Base-by-base conservation (phyloP, 2,888 invertebrate genomes). In the Gnatocerus cornutus region DNA sequence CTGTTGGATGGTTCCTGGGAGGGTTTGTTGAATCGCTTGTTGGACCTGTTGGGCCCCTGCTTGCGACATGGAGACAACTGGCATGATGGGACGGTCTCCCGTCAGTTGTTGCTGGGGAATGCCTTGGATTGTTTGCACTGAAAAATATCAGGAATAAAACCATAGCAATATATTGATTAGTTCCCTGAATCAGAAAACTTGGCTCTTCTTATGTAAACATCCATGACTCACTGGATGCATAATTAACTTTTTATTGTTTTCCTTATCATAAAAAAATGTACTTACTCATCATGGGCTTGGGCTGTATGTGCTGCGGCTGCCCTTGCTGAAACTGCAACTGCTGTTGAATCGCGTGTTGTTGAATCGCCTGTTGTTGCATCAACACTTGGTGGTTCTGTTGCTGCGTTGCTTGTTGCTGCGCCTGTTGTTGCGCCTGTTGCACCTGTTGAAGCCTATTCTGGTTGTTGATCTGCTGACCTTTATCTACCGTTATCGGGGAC, bases 21-120 rank as follows among this genome's bases (percentile, higher is more conserved):
- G 80, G 68, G 88, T 88, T 9, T 88, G 86, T 66, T 89, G 87
- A 3, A 87, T 86, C 74, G 88, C 88, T 27, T 89, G 89, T 82
- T 89, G 86, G 12, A 87, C 83, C 83, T 88, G 87, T 0, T 87
- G 87, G 46, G 87, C 78, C 0, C 86, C 82, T 63, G 87, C 87
- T 0, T 87, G 81, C 1, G 85, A 83, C 84, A 91, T 90, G 0
- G 91, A 90, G 0, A 91, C 91, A 0, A 91, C 91, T 0, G 91
- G 91, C 87, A 91, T 86, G 0, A 90, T 87, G 0, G 88, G 88
- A 65, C 89, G 87, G 45, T 88, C 87, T 13, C 86, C 85, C 69
- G 84, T 82, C 73, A 85, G 84, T 70, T 83, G 83, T 70, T 85
- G 85, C 69, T 86, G 82, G 53, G 86, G 88, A 83, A 89, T 86